phyloP scores from a whole-genome alignment of 2,797 vertebrate genomes.

The Clarias platycephalus region DNA sequence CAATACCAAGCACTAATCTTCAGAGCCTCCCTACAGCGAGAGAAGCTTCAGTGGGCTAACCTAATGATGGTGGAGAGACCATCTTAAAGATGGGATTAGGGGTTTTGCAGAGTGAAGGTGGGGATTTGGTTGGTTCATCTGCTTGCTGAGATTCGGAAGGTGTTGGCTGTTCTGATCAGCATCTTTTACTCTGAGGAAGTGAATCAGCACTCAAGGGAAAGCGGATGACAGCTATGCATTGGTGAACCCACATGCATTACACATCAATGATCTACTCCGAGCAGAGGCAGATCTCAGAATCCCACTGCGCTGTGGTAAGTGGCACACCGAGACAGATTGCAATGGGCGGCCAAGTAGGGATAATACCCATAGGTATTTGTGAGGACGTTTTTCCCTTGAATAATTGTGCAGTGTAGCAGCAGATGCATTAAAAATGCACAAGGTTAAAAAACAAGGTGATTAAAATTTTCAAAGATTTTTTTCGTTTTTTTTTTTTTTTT shows the following conservation, averaged over 20 bases:
- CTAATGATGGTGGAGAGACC: slow-evolving; percentile 50
- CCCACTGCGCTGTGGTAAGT: background rate
- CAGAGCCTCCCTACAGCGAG: slow-evolving; percentile 35
- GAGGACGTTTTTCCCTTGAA: background rate
- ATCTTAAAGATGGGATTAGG: slow-evolving; percentile 51
- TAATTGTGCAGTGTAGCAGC: background rate
- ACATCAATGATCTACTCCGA: background rate
- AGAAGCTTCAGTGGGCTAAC: slow-evolving; percentile 46
- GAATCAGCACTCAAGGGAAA: slow-evolving; percentile 12
- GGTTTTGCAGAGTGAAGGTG: slow-evolving; percentile 36
- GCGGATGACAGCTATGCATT: background rate
- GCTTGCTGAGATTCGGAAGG: slow-evolving; percentile 37
- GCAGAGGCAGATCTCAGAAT: background rate
- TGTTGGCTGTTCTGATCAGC: slow-evolving; percentile 43
- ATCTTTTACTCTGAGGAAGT: slow-evolving; percentile 21
- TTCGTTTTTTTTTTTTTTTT: too few relatives aligned
- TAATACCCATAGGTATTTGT: background rate
- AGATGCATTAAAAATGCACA: background rate
- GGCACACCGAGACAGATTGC: background rate
- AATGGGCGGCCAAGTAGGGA: background rate
- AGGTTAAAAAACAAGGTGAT: background rate
- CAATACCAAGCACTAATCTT: slow-evolving; percentile 43
- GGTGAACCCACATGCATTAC: slow-evolving; percentile 19
- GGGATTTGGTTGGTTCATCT: slow-evolving; percentile 53
- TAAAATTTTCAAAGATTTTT: background rate